A percentile compares a stretch with the other conserved stretches of the same genome.
phyloP scores from a whole-genome alignment of 2,113 vertebrate genomes.

The Phylloscopus whistleri region DNA sequence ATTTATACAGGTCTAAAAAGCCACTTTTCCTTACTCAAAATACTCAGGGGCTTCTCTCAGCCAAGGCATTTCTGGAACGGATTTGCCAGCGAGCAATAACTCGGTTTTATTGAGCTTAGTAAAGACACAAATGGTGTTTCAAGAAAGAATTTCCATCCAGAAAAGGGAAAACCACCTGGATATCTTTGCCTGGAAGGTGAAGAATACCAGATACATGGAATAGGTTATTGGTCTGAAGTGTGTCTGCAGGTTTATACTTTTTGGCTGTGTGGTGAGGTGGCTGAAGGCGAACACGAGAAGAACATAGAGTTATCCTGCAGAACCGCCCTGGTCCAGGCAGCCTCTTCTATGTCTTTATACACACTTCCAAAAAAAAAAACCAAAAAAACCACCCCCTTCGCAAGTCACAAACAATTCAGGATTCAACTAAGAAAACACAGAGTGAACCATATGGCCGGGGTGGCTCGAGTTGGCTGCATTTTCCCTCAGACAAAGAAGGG shows the following conservation, averaged over 20 bases:
- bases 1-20: neutral
- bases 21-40: neutral
- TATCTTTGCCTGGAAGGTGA: neutral
- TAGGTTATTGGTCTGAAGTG: fast-evolving
- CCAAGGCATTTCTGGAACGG: neutral
- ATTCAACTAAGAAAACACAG: conserved; percentile 81
- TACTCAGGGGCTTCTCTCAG: neutral
- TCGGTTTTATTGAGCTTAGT: neutral
- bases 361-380: conserved; percentile 6
- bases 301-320: neutral
- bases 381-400: neutral
- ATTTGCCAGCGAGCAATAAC: neutral
- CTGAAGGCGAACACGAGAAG: neutral
- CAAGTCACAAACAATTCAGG: conserved; percentile 79
- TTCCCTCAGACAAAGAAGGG: conserved; percentile 82
- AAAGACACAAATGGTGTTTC: fast-evolving
- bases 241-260: neutral
- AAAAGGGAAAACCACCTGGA: neutral
- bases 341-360: conserved; percentile 71
- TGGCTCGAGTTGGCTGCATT: conserved; percentile 82
- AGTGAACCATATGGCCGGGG: conserved; percentile 84
- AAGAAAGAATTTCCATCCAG: neutral
- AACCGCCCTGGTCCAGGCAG: neutral
- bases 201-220: neutral
- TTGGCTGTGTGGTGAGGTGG: neutral